Evolutionary conservation across 2,797 vertebrate species (phyloP).

Genomic region (Lagorchestes hirsutus): DNA sequence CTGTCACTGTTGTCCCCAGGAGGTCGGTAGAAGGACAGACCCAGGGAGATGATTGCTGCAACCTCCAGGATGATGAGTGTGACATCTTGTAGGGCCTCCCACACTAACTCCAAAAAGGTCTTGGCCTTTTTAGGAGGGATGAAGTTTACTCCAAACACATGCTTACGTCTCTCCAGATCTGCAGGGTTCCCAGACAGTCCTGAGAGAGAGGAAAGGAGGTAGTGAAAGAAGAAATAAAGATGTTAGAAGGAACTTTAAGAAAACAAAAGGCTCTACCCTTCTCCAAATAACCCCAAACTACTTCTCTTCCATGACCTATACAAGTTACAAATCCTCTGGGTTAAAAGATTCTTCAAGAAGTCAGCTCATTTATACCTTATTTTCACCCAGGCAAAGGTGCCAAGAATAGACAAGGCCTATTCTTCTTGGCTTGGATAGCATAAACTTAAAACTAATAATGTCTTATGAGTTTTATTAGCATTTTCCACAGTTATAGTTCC

Average conservation of each 20-base stretch:
- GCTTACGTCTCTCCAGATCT: constrained; percentile 94
- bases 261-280: background rate
- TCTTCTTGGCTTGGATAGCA: background rate
- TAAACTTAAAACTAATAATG: background rate
- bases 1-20: constrained; percentile 90
- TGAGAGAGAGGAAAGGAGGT: constrained; percentile 74
- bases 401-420: background rate
- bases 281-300: background rate
- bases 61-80: constrained; percentile 98
- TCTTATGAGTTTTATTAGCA: background rate
- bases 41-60: constrained; percentile 96
- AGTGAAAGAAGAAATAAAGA: background rate
- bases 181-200: constrained; percentile 95
- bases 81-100: constrained; percentile 98
- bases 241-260: background rate
- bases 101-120: constrained; percentile 97
- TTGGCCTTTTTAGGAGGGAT: constrained; percentile 98
- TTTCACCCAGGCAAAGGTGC: background rate
- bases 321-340: background rate
- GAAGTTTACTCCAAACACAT: constrained; percentile 92
- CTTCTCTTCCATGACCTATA: background rate
- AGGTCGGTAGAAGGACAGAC: constrained; percentile 96
- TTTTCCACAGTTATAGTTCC: background rate
- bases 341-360: background rate
- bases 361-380: background rate